phyloP scores from a whole-genome alignment of 2,888 invertebrate species.

The Nephrotoma guestfalica region DNA sequence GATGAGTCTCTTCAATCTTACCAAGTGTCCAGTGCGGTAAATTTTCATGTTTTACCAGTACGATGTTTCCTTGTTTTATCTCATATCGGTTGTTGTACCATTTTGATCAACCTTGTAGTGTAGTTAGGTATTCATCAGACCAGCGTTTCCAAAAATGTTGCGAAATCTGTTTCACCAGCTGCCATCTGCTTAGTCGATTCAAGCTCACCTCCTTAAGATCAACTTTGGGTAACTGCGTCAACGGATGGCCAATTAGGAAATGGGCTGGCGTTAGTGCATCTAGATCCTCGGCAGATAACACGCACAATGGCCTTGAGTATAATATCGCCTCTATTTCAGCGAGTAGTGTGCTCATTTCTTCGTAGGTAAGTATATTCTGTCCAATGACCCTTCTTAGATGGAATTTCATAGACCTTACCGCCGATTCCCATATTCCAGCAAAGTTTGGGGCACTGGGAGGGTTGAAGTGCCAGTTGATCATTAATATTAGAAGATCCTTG shows the following conservation, averaged over 20 bases:
- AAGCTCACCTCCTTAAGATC: slow-evolving; percentile 9
- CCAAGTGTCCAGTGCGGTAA: slow-evolving; percentile 17
- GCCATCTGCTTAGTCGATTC: slow-evolving; percentile 15
- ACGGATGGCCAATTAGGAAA: background rate
- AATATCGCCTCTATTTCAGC: background rate
- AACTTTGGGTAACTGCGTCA: slow-evolving; percentile 14
- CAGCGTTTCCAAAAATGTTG: slow-evolving; percentile 18
- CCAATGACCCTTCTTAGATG: no score
- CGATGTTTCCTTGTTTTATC: slow-evolving; percentile 14
- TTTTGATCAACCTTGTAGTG: slow-evolving; percentile 17
- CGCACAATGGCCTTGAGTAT: background rate
- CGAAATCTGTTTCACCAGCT: slow-evolving; percentile 15
- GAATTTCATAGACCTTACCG: background rate
- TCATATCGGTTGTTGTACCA: slow-evolving; percentile 13
- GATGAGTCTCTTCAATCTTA: slow-evolving; percentile 13
- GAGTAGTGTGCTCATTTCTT: background rate
- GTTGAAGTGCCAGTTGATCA: no score
- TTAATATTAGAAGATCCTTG: no score
- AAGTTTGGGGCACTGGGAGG: background rate
- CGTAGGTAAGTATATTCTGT: no score
- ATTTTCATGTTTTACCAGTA: slow-evolving; percentile 17
- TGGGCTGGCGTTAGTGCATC: background rate
- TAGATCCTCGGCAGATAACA: background rate
- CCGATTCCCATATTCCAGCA: background rate
- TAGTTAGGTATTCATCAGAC: slow-evolving; percentile 16